Conservation (phyloP, 1,140 invertebrate species). For the Drosophila leontia region DNA sequence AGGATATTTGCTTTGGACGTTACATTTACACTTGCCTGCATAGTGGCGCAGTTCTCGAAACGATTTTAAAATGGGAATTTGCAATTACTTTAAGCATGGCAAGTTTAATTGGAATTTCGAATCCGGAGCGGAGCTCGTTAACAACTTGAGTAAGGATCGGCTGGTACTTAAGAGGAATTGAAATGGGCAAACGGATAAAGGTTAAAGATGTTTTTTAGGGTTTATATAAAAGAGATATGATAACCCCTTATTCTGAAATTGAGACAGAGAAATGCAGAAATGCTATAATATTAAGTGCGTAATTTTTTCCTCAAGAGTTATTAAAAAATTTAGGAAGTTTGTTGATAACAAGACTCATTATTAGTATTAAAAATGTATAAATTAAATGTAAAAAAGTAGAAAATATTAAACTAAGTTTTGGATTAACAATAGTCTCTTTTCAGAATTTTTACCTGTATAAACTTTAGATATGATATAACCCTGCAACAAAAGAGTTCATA, state of each 20-base stretch:
- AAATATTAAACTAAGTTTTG: too few species aligned
- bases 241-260: neutral
- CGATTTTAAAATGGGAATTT: conserved; percentile 47
- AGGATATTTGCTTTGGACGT: conserved; percentile 42
- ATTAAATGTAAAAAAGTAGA: neutral
- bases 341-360: neutral
- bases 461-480: neutral
- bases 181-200: conserved; percentile 15
- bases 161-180: conserved; percentile 23
- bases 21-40: conserved; percentile 57
- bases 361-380: neutral
- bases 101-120: conserved; percentile 63
- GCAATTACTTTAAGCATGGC: conserved; percentile 60
- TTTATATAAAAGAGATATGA: neutral
- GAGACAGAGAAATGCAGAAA: too few species aligned
- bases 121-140: conserved; percentile 32
- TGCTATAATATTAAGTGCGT: neutral
- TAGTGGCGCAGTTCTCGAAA: conserved; percentile 46
- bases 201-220: neutral
- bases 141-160: conserved; percentile 24
- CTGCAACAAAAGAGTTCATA: too few species aligned
- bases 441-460: neutral
- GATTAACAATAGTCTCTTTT: too few species aligned
- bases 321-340: too few species aligned
- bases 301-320: neutral